phyloP scores from a whole-genome alignment of 2,888 invertebrate genomes.

The Drosophila stalkeri region DNA sequence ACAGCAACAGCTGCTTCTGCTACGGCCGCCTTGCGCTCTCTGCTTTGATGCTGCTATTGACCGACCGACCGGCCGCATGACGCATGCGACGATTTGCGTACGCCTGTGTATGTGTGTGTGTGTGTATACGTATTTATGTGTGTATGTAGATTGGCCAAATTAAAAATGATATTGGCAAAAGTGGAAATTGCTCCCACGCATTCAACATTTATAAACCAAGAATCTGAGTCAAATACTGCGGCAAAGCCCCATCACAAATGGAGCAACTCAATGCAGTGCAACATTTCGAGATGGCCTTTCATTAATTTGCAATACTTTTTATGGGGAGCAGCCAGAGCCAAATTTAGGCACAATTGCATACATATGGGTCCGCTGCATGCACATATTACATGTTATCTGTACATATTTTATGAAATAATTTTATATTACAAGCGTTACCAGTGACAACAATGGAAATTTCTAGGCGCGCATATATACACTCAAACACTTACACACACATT shows the following conservation, averaged over 20 bases:
- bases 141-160: conserved; percentile 45
- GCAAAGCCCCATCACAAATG: conserved; percentile 41
- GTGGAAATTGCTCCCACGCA: conserved; percentile 72
- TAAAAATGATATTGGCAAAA: conserved; percentile 56
- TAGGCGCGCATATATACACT: conserved; percentile 58
- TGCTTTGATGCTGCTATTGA: conserved; percentile 56
- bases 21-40: conserved; percentile 26
- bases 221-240: conserved; percentile 45
- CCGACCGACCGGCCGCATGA: conserved; percentile 61
- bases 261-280: conserved; percentile 34
- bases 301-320: conserved; percentile 68
- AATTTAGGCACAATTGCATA: conserved; percentile 62
- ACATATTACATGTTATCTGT: conserved; percentile 28
- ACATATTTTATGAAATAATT: conserved; percentile 27
- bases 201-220: conserved; percentile 60
- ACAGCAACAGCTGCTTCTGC: conserved; percentile 58
- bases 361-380: conserved; percentile 7
- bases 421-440: conserved; percentile 52
- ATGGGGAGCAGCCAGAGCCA: conserved; percentile 64
- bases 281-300: conserved; percentile 48
- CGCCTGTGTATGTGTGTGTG: neutral
- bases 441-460: conserved; percentile 74
- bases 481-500: conserved; percentile 24
- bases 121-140: conserved; percentile 3
- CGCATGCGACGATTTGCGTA: conserved; percentile 58